Percentiles rank a stretch among this genome's conserved stretches.
These are phyloP conservation scores for Synanthedon tipuliformis DNA, from an alignment of 2,888 invertebrate species.

Conservation along the genomic window DNA sequence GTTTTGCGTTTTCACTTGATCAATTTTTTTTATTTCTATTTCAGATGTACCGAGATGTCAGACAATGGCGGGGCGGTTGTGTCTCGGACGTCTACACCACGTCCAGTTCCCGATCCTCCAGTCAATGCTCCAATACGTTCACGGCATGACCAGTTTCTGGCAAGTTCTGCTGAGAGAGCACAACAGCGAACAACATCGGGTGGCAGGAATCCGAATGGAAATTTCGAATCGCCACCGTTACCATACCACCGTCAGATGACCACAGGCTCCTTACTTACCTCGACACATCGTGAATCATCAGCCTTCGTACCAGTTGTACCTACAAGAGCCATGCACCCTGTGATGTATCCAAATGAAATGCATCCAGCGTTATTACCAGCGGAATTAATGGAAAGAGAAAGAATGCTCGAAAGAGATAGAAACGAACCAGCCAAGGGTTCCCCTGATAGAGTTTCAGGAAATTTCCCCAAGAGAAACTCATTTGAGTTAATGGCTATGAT, in stretches of 20 bases:
- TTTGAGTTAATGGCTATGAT: conserved; percentile 91
- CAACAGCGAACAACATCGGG: conserved; percentile 62
- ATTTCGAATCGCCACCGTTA: conserved; percentile 73
- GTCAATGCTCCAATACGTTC: conserved; percentile 56
- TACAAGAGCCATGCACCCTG: conserved; percentile 78
- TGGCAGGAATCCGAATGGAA: conserved; percentile 61
- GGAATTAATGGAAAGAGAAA: conserved; percentile 70
- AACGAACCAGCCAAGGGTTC: conserved; percentile 62
- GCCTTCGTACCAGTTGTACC: conserved; percentile 92
- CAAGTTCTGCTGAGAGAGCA: conserved; percentile 62
- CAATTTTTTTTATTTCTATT: conserved; percentile 19
- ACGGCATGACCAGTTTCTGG: conserved; percentile 73
- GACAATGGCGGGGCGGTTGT: conserved; percentile 56
- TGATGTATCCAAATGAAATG: conserved; percentile 78
- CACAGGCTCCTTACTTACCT: conserved; percentile 52
- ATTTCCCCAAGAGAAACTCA: conserved; percentile 62
- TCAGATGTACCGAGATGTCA: conserved; percentile 61
- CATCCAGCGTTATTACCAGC: conserved; percentile 74
- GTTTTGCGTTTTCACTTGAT: neutral
- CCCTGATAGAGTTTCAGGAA: conserved; percentile 53
- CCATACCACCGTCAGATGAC: conserved; percentile 76
- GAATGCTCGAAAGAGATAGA: conserved; percentile 59
- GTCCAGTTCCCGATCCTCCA: conserved; percentile 57
- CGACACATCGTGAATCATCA: conserved; percentile 81
- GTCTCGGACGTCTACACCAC: conserved; percentile 64